phyloP scores from a whole-genome alignment of 2,797 vertebrate genomes.

The Cephalopachus bancanus region DNA sequence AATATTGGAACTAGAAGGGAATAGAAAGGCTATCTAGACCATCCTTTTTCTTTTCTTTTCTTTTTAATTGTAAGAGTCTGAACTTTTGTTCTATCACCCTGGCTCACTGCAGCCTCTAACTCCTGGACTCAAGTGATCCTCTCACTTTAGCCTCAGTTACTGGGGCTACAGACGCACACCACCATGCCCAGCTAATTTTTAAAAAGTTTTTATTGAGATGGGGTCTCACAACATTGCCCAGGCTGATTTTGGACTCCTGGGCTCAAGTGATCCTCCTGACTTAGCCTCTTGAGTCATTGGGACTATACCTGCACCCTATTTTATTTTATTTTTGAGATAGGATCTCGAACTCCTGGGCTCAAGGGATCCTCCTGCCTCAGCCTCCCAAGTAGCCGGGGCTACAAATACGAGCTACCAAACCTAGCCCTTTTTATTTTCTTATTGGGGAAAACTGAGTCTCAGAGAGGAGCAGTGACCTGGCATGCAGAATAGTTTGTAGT shows the following conservation, averaged over 20 bases:
- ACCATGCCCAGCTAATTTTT: neutral
- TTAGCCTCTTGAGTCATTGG: no score
- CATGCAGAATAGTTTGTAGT: neutral
- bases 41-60: neutral
- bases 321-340: no score
- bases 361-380: no score
- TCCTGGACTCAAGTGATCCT: neutral
- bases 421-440: neutral
- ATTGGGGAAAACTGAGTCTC: neutral
- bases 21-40: neutral
- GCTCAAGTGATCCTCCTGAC: neutral
- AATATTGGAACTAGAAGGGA: conserved; percentile 5
- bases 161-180: neutral
- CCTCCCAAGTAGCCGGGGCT: no score
- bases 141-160: neutral
- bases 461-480: neutral
- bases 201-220: neutral
- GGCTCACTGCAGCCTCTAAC: neutral
- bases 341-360: no score
- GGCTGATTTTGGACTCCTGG: neutral
- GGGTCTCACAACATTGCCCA: neutral
- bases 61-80: neutral
- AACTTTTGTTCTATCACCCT: neutral
- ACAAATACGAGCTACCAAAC: neutral
- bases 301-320: no score